A percentile compares a stretch with the other conserved stretches of the same genome.
These are phyloP conservation scores for Crenuchus spilurus DNA, from an alignment of 2,797 vertebrate species.

Conservation along the genomic window DNA sequence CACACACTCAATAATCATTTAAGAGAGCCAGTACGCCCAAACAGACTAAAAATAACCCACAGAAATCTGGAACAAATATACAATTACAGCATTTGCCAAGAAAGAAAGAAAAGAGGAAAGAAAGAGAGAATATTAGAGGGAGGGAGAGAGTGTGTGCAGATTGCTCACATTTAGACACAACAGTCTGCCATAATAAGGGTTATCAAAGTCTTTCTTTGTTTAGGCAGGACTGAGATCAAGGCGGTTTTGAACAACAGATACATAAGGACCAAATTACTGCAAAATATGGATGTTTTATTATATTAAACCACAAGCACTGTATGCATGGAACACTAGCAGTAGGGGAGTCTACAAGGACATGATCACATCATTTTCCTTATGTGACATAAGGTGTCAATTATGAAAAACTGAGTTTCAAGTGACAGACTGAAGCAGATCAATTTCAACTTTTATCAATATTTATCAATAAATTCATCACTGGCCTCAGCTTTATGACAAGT, in stretches of 20 bases:
- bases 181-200: background rate
- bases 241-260: too few species aligned
- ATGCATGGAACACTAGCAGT: too few species aligned
- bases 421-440: too few species aligned
- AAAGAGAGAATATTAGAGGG: conserved; percentile 5
- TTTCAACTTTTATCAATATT: background rate
- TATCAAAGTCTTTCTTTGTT: background rate
- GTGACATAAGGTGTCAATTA: too few species aligned
- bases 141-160: background rate
- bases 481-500: background rate
- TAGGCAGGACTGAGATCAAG: too few species aligned
- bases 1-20: conserved; percentile 18
- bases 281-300: too few species aligned
- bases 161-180: background rate
- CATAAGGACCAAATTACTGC: too few species aligned
- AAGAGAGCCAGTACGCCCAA: conserved; percentile 29
- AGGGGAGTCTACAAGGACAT: too few species aligned
- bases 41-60: conserved; percentile 41
- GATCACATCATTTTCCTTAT: too few species aligned
- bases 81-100: conserved; percentile 63
- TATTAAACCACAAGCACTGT: too few species aligned
- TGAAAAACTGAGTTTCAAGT: too few species aligned
- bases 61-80: conserved; percentile 48
- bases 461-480: background rate
- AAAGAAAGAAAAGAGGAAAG: background rate